Evolutionary conservation across 2,797 vertebrate species (phyloP).

Genomic region (Phoeniculus purpureus): DNA sequence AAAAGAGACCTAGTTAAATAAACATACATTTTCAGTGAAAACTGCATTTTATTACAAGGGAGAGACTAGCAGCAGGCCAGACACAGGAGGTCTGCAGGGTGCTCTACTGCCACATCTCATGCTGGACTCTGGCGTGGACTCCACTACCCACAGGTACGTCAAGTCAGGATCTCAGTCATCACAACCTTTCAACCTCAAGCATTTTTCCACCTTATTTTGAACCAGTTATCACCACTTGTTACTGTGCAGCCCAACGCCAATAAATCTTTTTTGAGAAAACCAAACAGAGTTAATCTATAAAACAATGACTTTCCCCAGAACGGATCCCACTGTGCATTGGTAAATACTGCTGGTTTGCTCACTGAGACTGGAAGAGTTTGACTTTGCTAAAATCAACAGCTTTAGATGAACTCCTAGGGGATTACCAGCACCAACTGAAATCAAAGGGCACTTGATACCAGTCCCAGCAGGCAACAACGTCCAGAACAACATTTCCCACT

Average conservation of each 20-base stretch:
- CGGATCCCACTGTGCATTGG: neutral
- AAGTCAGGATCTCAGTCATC: neutral
- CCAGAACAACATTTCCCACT: neutral
- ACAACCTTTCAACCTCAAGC: neutral
- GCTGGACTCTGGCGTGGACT: neutral
- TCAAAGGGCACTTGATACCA: neutral
- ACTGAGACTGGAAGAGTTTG: neutral
- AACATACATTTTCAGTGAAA: constrained; percentile 80
- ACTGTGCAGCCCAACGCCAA: neutral
- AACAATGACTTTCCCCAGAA: constrained; percentile 25
- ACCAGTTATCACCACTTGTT: neutral
- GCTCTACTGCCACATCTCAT: neutral
- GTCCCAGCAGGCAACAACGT: neutral
- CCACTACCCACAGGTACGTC: neutral
- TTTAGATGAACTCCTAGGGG: neutral
- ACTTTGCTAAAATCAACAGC: constrained; percentile 36
- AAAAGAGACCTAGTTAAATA: constrained; percentile 84
- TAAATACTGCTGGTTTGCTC: constrained; percentile 13
- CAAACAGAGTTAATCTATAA: neutral
- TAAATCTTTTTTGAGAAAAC: constrained; percentile 11
- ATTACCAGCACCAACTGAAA: neutral
- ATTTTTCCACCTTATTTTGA: neutral
- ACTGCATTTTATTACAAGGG: constrained; percentile 75
- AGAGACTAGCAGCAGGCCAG: constrained; percentile 71
- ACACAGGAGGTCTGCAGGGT: constrained; percentile 35